Base-by-base conservation (phyloP, 2,113 vertebrate species). In the zebrafish (Danio rerio) region DNA sequence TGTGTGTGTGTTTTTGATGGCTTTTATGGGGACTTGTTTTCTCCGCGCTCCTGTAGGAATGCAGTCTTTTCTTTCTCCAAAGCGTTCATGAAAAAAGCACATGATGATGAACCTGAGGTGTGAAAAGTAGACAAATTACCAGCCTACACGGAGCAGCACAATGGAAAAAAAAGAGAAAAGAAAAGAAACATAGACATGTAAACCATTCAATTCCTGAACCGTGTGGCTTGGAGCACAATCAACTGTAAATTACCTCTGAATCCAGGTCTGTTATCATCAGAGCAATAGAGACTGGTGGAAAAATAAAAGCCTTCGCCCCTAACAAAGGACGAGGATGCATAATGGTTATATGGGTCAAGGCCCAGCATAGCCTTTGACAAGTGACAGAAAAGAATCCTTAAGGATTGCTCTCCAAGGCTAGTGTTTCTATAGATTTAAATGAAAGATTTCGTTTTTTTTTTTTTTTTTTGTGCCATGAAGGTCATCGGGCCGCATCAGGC, bases 111-210 rank as follows among this genome's bases (percentile, higher is more conserved):
- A 77, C 73, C 69, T 83, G 68, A 78, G 62, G 73, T 77, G 73
- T 73, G 78, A 83, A 78, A 86, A 78, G 78, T 77, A 59, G 77
- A 72, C 42, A 81, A 78, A 83, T 86, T 86, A 81, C 81, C 65
- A 77, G 47, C 63, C 66, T 83, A 53, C 70, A 70, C 58, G 69
- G 76, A 66, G 63, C 40, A 20, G 78, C 70, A 77, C 56, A 58
- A 56, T 63, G 73, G 66, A 53, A 40, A 62, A 69, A 42, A 78
- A 62, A 53, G 45, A 43, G 45, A 45, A 70, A 11, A 52, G 11
- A 52, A 52, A 52, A 65, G 18, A 18, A 70, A 71, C n/a, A 76
- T 13, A 69, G 72, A 81, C 75, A 86, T 83, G 81, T 86, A 83
- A 86, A 86, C 78, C 53, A 55, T 70, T 81, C 78, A 79, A 59